Evolutionary conservation across 64 coral and sea anemone genomes (phyloP), one percentile per base, ranked within the genome.

Genomic region (Acropora yongei): DNA sequence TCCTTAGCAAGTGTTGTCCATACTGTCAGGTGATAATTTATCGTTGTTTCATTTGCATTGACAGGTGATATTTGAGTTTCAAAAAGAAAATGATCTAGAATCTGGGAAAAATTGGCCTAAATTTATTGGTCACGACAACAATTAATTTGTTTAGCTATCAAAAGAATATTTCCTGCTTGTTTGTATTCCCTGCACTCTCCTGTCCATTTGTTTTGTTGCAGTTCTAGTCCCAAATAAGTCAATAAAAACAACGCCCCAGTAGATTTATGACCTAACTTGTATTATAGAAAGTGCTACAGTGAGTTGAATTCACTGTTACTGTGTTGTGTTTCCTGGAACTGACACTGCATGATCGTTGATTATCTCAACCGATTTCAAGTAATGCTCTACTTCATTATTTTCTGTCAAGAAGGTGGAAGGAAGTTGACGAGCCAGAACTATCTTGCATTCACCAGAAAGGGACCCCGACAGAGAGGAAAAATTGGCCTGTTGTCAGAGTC

Each of bases 381-480:
- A 66, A 66, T 66, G 61, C 30, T 30, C 30, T 30, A 30, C 30
- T 30, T 30, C 30, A 30, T 30, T 30, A 30, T 30, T 30, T 30
- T 30, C 30, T 30, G 68, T 39, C 20, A 40, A 30, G 18, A 5
- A 30, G 20, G 68, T 39, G 16, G 68, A 72, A 72, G 68, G 68
- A 30, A 72, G 18, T 30, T 72, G 68, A 40, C 68, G 11, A 72
- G 68, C 68, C 68, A 72, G n/a, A 72, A 20, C 68, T 13, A 9
- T 66, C 68, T 51, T 83, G 57, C 93, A 94, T 47, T 87, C 82
- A 69, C 80, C 75, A 71, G 50, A 72, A 79, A 94, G 66, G 4
- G 13, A 8, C 14, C 69, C 60, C 47, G 72, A 71, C 50, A 47
- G 76, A 61, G 89, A 57, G 9, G 85, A 16, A 77, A 95, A 67